These are phyloP conservation scores for Scaptomyza graminum DNA, from an alignment of 1,140 invertebrate species.

Conservation along the genomic window DNA sequence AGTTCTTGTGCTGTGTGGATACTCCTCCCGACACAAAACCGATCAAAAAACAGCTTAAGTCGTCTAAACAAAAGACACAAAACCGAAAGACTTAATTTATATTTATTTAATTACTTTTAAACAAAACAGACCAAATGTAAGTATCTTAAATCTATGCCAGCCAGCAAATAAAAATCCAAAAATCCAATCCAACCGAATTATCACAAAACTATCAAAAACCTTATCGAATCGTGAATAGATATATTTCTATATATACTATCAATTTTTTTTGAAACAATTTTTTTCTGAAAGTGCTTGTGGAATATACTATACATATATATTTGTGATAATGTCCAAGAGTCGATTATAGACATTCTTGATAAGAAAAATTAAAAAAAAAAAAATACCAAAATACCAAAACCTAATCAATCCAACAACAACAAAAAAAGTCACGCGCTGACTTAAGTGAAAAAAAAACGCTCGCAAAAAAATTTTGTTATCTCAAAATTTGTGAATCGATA, in stretches of 20 bases:
- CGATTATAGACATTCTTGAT: conserved; percentile 21
- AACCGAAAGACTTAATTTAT: conserved; percentile 83
- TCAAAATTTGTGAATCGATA: conserved; percentile 33
- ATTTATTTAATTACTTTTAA: conserved; percentile 83
- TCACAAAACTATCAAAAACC: conserved; percentile 16
- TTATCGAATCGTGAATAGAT: conserved; percentile 28
- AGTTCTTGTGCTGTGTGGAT: conserved; percentile 84
- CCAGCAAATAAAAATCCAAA: conserved; percentile 7
- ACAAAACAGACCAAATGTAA: conserved; percentile 83
- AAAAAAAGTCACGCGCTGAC: conserved; percentile 41
- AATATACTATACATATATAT: conserved; percentile 16
- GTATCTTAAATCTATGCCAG: conserved; percentile 47
- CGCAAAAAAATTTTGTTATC: conserved; percentile 35
- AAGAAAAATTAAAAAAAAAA: background rate
- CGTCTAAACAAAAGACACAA: conserved; percentile 69
- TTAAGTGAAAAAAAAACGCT: conserved; percentile 15
- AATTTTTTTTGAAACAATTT: conserved; percentile 29
- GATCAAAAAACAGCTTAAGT: conserved; percentile 65
- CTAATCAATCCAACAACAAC: conserved; percentile 33
- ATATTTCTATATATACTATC: background rate
- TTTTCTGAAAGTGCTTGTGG: conserved; percentile 45
- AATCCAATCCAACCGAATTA: conserved; percentile 3
- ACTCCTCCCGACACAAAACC: conserved; percentile 74
- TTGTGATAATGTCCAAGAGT: conserved; percentile 26
- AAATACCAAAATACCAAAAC: conserved; percentile 3